Evolutionary conservation across 2,797 vertebrate species (phyloP).

Genomic region (Anisognathus igniventris): DNA sequence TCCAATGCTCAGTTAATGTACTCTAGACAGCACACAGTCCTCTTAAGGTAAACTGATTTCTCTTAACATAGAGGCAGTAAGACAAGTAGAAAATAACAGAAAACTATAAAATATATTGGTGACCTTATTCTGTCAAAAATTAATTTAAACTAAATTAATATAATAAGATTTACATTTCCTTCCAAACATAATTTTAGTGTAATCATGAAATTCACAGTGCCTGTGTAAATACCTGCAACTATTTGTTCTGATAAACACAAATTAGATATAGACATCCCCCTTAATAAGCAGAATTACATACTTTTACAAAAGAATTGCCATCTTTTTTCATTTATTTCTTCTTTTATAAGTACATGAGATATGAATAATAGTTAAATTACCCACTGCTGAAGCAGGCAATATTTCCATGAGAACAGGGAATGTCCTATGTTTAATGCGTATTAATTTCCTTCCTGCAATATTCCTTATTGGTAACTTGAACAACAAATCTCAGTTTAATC

Average conservation of each 20-base stretch:
- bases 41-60: background rate
- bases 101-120: background rate
- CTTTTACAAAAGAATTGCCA: background rate
- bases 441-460: background rate
- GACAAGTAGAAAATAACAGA: background rate
- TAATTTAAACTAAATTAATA: background rate
- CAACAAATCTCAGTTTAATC: background rate
- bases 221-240: fast-evolving
- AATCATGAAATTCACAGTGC: background rate
- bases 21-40: background rate
- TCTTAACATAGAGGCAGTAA: background rate
- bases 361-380: background rate
- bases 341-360: background rate
- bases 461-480: background rate
- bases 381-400: background rate
- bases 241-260: background rate
- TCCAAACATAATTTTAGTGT: background rate
- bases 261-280: background rate
- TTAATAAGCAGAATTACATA: background rate
- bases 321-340: background rate
- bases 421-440: background rate
- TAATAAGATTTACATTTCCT: background rate
- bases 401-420: background rate
- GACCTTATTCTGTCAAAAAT: background rate
- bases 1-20: background rate